Evolutionary conservation across 2,113 vertebrate species (phyloP), one percentile per base, ranked within the genome.

Genomic region (Trachemys scripta): DNA sequence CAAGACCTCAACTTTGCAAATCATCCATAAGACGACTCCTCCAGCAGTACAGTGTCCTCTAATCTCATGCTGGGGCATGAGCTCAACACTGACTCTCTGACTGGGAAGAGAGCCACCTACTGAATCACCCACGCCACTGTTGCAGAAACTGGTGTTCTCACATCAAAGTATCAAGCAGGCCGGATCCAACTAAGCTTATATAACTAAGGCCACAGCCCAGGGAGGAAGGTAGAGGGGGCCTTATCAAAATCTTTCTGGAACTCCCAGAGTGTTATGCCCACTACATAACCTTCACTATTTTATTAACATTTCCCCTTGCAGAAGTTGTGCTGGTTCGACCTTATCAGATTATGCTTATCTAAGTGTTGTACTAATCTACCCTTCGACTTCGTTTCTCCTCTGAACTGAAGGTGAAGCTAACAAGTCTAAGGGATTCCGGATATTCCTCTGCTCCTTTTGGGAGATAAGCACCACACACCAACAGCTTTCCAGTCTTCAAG

Each of bases 31-130:
- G 65, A 51, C 10, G 11, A 78, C 0, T 0, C 14, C 69, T 51
- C 45, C 78, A 1, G 0, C 0, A 1, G 27, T 82, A 59, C 0
- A 0, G 38, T 76, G 31, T 14, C 57, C 49, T 72, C 82, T 14
- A 6, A 42, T 2, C 27, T 47, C 50, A 13, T 24, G 14, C n/a
- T 59, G 50, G 50, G 24, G 27, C 16, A 4, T n/a, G 31, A 8
- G 14, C 16, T 16, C 62, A 65, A n/a, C 31, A 17, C 13, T 14
- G 54, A 47, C 49, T 38, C 0, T 0, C 1, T 65, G 9, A 42
- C 20, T 42, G 4, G 47, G 53, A 65, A 49, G 0, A 0, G 31
- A 38, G 35, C 8, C 27, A 3, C 62, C 85, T 88, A 24, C 76
- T 16, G 50, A 57, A 35, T 35, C 1, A 0, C 8, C 35, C 42